Evolutionary conservation across 2,113 vertebrate species (phyloP).

Genomic region (Callocephalon fimbriatum): DNA sequence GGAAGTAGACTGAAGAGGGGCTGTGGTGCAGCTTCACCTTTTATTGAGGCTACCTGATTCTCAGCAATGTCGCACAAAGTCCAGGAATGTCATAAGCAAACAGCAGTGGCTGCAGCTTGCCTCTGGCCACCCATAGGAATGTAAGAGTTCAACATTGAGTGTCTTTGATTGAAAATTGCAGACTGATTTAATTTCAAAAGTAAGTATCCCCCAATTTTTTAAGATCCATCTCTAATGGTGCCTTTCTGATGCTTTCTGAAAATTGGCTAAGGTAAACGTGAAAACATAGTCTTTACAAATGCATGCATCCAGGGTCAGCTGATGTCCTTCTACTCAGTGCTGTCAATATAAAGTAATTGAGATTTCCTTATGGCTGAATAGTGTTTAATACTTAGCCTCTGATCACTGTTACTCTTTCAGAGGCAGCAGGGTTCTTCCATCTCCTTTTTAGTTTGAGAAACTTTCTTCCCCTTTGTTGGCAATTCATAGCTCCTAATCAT

Average conservation of each 20-base stretch:
- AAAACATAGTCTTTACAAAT: background rate
- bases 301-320: background rate
- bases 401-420: background rate
- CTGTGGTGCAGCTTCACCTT: background rate
- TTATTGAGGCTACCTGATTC: background rate
- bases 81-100: background rate
- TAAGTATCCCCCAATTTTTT: background rate
- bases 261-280: background rate
- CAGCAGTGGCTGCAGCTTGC: background rate
- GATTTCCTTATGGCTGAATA: background rate
- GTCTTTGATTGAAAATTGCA: background rate
- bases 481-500: background rate
- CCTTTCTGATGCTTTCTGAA: background rate
- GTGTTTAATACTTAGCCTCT: background rate
- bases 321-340: background rate
- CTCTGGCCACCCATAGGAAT: background rate
- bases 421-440: background rate
- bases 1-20: background rate
- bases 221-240: background rate
- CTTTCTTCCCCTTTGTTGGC: background rate
- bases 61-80: background rate
- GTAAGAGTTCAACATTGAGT: background rate
- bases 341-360: background rate
- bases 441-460: background rate
- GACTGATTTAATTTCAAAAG: background rate